A percentile compares a stretch with the other conserved stretches of the same genome.
Conservation (phyloP, 2,797 vertebrate genomes). For the Macroramphosus scolopax region DNA sequence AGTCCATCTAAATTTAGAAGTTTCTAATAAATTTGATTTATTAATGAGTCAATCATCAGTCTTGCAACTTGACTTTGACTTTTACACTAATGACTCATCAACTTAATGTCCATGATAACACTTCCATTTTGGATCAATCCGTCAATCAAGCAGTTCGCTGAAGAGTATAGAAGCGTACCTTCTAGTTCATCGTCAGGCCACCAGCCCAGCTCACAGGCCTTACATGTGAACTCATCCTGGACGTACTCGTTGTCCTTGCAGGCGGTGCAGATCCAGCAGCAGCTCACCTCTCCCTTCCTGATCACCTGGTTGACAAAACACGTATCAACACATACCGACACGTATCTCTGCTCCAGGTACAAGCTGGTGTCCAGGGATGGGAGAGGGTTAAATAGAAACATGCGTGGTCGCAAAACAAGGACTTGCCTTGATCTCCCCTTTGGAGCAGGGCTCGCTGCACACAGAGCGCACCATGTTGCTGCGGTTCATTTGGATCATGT, state of each 20-base stretch:
- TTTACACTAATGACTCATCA: too few relatives aligned
- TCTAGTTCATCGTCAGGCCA: conserved; percentile 90
- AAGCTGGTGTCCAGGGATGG: too few relatives aligned
- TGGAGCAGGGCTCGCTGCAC: conserved; percentile 95
- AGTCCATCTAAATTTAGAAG: too few relatives aligned
- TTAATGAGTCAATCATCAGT: too few relatives aligned
- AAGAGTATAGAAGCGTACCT: conserved; percentile 71
- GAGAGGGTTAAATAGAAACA: too few relatives aligned
- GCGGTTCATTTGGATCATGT: conserved; percentile 91
- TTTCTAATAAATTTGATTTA: too few relatives aligned
- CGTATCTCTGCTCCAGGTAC: too few relatives aligned
- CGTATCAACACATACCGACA: too few relatives aligned
- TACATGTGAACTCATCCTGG: conserved; percentile 98
- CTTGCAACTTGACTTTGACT: too few relatives aligned
- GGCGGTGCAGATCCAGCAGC: conserved; percentile 97
- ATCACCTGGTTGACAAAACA: conserved; percentile 82
- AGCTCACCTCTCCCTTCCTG: conserved; percentile 97
- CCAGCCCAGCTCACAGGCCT: conserved; percentile 94
- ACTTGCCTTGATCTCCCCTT: conserved; percentile 91
- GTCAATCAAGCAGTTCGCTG: too few relatives aligned
- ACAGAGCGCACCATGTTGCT: conserved; percentile 93
- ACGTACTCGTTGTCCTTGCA: conserved; percentile 97
- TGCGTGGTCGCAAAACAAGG: background rate
- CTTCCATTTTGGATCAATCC: too few relatives aligned
- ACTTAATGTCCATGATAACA: too few relatives aligned